Conservation (phyloP, 2,888 invertebrate genomes). For the Sepioteuthis lessoniana region DNA sequence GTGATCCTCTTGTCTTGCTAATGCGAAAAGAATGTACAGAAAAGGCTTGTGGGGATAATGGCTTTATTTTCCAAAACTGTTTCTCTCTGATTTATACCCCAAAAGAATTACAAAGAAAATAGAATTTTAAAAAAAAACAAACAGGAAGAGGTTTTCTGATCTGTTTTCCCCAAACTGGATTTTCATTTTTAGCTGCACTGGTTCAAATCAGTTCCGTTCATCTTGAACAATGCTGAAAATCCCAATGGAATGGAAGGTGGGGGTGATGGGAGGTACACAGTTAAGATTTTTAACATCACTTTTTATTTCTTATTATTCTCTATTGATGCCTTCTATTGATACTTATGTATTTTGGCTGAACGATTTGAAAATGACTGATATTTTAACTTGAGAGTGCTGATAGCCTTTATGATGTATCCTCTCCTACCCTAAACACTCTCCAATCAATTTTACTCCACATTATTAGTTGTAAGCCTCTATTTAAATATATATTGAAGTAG, state of each 20-base stretch:
- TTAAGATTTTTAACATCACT: background rate
- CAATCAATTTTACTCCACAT: no score
- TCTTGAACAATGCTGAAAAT: background rate
- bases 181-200: background rate
- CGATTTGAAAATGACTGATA: no score
- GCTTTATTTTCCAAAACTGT: conserved; percentile 2
- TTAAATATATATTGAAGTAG: no score
- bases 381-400: no score
- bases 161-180: background rate
- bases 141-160: background rate
- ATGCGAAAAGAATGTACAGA: background rate
- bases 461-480: no score
- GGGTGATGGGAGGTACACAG: no score
- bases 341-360: background rate
- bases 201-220: background rate
- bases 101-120: background rate
- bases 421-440: no score
- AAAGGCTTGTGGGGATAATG: background rate
- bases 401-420: no score
- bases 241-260: background rate
- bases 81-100: background rate
- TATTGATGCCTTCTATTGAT: background rate
- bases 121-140: background rate
- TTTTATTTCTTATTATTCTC: background rate
- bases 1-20: background rate